phyloP scores from a whole-genome alignment of 2,113 vertebrate genomes.

The Atlantisia rogersi region DNA sequence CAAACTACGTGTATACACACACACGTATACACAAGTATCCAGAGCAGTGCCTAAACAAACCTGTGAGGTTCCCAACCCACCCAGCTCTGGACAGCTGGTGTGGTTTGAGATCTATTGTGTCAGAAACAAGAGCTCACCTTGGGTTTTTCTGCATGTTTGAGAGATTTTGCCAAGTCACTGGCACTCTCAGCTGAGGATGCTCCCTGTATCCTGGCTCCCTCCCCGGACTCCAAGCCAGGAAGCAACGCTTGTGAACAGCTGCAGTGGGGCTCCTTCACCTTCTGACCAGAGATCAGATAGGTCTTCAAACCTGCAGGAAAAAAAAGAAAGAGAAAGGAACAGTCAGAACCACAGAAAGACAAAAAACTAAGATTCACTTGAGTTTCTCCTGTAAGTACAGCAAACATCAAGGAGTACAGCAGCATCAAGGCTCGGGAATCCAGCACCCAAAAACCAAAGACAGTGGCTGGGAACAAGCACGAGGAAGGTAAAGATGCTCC shows the following conservation, averaged over 20 bases:
- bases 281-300: conserved; percentile 92
- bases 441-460: neutral
- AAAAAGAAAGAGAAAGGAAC: conserved; percentile 8
- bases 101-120: neutral
- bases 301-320: conserved; percentile 87
- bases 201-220: conserved; percentile 65
- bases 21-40: fast-evolving
- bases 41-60: neutral
- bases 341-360: conserved; percentile 44
- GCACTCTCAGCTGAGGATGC: conserved; percentile 65
- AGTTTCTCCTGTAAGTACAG: neutral
- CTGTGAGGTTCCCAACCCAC: neutral
- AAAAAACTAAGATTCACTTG: neutral
- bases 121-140: conserved; percentile 71
- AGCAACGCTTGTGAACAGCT: conserved; percentile 82
- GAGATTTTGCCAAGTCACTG: conserved; percentile 65
- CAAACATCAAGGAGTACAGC: neutral
- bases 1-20: neutral
- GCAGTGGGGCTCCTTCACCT: conserved; percentile 82
- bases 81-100: neutral
- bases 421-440: fast-evolving
- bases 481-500: neutral
- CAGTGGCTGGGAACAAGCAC: neutral
- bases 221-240: conserved; percentile 75
- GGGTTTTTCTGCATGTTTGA: conserved; percentile 70